Conservation (phyloP, 2,113 vertebrate genomes). For the Chaetodon trifascialis region DNA sequence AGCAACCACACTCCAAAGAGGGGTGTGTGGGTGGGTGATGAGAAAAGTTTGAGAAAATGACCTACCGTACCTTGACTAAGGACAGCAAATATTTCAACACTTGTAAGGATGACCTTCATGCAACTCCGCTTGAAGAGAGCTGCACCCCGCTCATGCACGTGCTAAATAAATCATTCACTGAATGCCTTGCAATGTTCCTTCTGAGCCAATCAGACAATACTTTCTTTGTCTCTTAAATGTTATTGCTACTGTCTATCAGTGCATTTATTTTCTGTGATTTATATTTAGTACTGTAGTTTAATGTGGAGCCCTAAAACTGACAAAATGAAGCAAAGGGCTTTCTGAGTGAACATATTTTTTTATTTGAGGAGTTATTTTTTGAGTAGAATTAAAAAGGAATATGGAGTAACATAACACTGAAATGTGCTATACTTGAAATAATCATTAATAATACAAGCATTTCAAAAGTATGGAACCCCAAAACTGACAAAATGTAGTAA, state of each 20-base stretch:
- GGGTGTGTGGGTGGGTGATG: slow-evolving; percentile 4
- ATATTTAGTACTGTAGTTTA: no score
- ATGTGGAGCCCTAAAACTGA: no score
- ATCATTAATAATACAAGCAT: no score
- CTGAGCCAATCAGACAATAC: not conserved
- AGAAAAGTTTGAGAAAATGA: not conserved
- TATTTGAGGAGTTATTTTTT: no score
- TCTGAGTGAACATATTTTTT: no score
- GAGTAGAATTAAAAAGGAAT: no score
- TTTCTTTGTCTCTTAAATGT: not conserved
- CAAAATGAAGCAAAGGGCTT: no score
- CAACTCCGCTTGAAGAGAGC: not conserved
- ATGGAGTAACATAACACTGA: no score
- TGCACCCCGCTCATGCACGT: not conserved
- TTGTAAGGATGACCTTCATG: not conserved
- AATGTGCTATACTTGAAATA: no score
- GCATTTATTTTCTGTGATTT: not conserved
- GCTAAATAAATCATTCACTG: not conserved
- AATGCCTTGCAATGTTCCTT: not conserved
- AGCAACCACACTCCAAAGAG: not conserved
- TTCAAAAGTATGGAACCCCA: no score
- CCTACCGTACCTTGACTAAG: not conserved
- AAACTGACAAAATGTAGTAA: no score
- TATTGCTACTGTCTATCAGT: no score
- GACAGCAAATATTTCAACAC: not conserved